Evolutionary conservation across 2,113 vertebrate species (phyloP).

Genomic region (Petrocephalus zakoni): DNA sequence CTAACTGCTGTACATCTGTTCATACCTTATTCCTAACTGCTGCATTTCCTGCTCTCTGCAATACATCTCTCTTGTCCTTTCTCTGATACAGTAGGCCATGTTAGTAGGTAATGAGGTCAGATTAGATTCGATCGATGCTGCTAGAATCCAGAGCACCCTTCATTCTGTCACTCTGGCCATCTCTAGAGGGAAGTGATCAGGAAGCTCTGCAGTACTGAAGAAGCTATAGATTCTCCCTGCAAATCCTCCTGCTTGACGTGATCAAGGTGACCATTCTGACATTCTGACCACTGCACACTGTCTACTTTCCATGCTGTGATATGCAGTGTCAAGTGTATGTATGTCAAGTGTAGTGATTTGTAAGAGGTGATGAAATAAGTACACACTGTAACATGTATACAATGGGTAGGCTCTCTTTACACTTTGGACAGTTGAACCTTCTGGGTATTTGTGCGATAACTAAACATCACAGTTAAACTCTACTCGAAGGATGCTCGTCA

Average conservation of each 20-base stretch:
- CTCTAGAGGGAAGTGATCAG: conserved; percentile 39
- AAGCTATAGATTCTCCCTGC: conserved; percentile 58
- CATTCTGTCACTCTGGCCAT: background rate
- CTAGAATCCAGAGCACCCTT: background rate
- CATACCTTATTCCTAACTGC: background rate
- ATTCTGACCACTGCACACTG: background rate
- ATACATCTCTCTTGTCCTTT: background rate
- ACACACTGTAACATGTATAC: background rate
- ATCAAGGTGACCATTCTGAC: conserved; percentile 51
- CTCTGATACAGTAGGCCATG: background rate
- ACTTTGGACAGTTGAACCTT: background rate
- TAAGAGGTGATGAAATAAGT: background rate
- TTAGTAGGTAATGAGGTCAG: background rate
- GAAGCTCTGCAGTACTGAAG: conserved; percentile 60
- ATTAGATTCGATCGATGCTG: background rate
- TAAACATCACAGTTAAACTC: background rate
- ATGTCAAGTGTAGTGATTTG: background rate
- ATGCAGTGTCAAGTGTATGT: background rate
- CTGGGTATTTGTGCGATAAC: background rate
- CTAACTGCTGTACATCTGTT: background rate
- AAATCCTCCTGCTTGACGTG: conserved; percentile 66
- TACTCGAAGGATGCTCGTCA: background rate
- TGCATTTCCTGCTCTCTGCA: background rate
- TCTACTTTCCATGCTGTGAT: background rate
- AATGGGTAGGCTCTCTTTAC: background rate